Base-by-base conservation (phyloP, 2,888 invertebrate species). In the Troides helena region DNA sequence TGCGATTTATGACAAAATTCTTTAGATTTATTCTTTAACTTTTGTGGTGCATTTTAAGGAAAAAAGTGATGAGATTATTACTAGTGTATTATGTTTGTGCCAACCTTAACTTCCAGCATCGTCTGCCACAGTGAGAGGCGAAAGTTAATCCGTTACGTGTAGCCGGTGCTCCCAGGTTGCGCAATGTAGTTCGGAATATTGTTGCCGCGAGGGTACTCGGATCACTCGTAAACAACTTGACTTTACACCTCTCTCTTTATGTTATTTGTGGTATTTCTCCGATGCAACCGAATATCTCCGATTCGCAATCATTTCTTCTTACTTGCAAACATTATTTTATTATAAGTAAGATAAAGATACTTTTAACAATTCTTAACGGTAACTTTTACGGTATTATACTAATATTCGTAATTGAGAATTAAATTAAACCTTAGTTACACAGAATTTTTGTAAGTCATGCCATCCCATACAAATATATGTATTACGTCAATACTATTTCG, bases 41-140 rank as follows among this genome's bases (percentile, higher is more conserved):
- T 46, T 14, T 2, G 46, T 46, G 7, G 14, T 7, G 46, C 46
- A 46, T 46, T 46, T 46, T 8, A 30, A 43, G 43, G 8, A 43
- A 43, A 43, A 12, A 14, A 12, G 14, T 14, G 12, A 53, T n/a
- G 53, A 53, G 14, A 14, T 46, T 46, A 7, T 50, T 18, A 50
- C 17, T 39, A 53, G 5, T 10, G 6, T 53, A 53, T n/a, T n/a
- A 7, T 7, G 53, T 53, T 53, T n/a, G 53, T 53, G 66, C 18
- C 62, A 58, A 36, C 57, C 68, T 58, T 63, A 21, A 57, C 77
- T 18, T 77, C 77, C 72, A 73, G 77, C 72, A 75, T 76, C 82
- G 80, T 85, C 81, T 81, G 82, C 82, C 79, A 67, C 75, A 74
- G 80, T 82, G 82, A 87, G 84, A 83, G 85, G 86, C 78, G 87